Evolutionary conservation across 2,888 invertebrate species (phyloP).

Genomic region (Ligdia adustata): DNA sequence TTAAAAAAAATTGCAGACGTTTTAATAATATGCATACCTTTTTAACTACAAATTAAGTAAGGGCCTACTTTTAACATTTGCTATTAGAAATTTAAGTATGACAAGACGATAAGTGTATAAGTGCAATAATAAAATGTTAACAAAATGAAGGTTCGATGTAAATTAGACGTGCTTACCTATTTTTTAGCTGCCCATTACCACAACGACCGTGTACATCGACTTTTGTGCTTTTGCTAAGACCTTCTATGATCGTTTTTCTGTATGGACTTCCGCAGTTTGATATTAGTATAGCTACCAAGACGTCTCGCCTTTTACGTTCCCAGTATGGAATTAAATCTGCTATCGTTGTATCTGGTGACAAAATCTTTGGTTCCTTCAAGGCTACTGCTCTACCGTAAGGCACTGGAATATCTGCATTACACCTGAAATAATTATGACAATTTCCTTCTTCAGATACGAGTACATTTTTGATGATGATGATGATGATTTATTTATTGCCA

Average conservation of each 20-base stretch:
- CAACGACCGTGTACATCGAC: slow-evolving; percentile 85
- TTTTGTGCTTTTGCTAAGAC: slow-evolving; percentile 83
- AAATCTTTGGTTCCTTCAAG: slow-evolving; percentile 24
- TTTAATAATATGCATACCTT: too few relatives aligned
- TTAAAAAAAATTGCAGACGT: too few relatives aligned
- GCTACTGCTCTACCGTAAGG: slow-evolving; percentile 85
- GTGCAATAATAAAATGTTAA: too few relatives aligned
- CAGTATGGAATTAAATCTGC: slow-evolving; percentile 58
- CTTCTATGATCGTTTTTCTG: slow-evolving; percentile 80
- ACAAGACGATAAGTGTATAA: too few relatives aligned
- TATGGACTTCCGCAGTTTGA: slow-evolving; percentile 82
- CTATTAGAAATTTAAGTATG: too few relatives aligned
- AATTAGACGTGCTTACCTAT: slow-evolving; percentile 29
- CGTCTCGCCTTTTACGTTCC: slow-evolving; percentile 70
- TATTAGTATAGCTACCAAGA: slow-evolving; percentile 80
- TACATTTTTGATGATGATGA: too few relatives aligned
- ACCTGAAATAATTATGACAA: slow-evolving; percentile 83
- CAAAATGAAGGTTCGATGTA: too few relatives aligned
- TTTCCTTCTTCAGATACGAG: too few relatives aligned
- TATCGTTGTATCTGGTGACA: slow-evolving; percentile 27
- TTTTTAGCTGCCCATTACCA: slow-evolving; percentile 48
- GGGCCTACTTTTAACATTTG: too few relatives aligned
- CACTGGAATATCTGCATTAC: slow-evolving; percentile 86
- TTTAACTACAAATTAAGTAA: too few relatives aligned
- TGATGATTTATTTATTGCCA: too few relatives aligned